Evolutionary conservation across 2,113 vertebrate species (phyloP).

Genomic region (Cinclus mexicanus): DNA sequence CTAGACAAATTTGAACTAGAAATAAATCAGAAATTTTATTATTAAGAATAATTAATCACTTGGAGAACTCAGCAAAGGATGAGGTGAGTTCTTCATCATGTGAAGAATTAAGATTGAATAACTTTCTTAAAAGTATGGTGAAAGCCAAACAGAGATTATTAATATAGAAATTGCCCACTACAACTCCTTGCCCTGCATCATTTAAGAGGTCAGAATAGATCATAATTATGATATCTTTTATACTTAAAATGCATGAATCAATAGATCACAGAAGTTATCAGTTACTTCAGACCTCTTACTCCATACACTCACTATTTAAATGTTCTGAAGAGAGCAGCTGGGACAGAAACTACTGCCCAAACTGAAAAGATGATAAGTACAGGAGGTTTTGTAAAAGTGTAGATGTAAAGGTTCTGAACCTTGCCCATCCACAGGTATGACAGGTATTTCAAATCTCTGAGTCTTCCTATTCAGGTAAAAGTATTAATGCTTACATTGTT

Average conservation of each 20-base stretch:
- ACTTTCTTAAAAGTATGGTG: not conserved
- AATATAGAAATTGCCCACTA: not conserved
- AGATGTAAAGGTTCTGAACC: not conserved
- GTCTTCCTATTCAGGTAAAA: not conserved
- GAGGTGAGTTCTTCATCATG: not conserved
- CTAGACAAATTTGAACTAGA: constrained; percentile 9
- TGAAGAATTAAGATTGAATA: not conserved
- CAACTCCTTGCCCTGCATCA: not conserved
- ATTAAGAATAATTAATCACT: not conserved
- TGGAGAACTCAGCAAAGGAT: not conserved
- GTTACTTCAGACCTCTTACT: not conserved
- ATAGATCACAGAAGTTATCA: not conserved
- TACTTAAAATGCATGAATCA: not conserved
- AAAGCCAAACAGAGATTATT: not conserved
- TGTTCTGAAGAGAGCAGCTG: not conserved
- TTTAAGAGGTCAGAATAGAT: not conserved
- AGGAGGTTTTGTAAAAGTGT: not conserved
- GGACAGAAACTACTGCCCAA: not conserved
- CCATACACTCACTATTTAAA: not conserved
- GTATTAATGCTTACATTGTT: not conserved
- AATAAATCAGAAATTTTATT: constrained; percentile 2
- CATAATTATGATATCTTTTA: not conserved
- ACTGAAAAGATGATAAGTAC: not conserved
- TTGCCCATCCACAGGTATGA: not conserved
- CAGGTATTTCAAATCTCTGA: not conserved